These are phyloP conservation scores for Phenganax subtilis DNA, from an alignment of 92 coral and sea anemone genomes.

Conservation along the genomic window DNA sequence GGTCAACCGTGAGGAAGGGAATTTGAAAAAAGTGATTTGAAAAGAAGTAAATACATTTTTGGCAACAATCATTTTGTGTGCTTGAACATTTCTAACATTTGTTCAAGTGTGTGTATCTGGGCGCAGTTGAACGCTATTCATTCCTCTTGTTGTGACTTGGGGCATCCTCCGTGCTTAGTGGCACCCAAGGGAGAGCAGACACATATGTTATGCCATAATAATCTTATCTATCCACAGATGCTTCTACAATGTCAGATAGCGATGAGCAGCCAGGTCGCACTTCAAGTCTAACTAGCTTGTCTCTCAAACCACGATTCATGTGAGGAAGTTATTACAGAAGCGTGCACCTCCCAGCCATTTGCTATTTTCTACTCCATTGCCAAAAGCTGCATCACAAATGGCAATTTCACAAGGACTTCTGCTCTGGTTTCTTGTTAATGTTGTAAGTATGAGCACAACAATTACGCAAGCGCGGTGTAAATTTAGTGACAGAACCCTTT, in stretches of 20 bases:
- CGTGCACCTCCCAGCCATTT: neutral
- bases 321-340: neutral
- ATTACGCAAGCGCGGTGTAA: neutral
- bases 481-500: neutral
- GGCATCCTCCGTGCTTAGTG: constrained; percentile 12
- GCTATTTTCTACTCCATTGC: neutral
- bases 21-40: no score
- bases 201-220: neutral
- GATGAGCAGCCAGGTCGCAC: constrained; percentile 5
- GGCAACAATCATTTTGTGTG: no score
- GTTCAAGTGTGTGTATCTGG: no score
- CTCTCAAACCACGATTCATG: neutral
- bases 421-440: neutral
- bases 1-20: no score
- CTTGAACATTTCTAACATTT: no score
- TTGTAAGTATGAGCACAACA: neutral
- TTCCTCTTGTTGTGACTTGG: constrained; percentile 7
- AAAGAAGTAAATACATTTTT: no score
- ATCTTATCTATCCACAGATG: constrained; percentile 10
- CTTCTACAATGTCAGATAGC: constrained; percentile 12
- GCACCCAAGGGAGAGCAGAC: constrained; percentile 6
- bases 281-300: neutral
- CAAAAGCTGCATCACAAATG: neutral
- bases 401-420: constrained; percentile 3
- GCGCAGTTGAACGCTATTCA: neutral